A percentile compares a stretch with the other conserved stretches of the same genome.
Evolutionary conservation across 2,113 vertebrate species (phyloP).

Genomic region (Phylloscopus trochilus): DNA sequence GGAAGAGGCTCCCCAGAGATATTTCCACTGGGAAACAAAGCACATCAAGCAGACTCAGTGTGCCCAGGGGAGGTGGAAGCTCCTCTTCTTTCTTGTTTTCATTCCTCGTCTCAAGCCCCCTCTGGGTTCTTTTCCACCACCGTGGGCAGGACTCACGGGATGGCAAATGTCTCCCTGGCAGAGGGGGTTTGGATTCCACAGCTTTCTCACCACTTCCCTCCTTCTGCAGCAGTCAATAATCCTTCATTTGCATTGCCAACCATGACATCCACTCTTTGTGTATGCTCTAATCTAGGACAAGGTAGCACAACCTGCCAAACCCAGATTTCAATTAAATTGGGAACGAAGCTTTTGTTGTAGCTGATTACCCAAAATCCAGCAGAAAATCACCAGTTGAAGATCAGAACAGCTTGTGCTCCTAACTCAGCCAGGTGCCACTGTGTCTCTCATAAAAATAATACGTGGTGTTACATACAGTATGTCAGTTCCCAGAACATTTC

Average conservation of each 20-base stretch:
- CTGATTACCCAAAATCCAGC: background rate
- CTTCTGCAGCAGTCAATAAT: background rate
- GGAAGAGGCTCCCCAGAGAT: background rate
- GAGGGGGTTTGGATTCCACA: background rate
- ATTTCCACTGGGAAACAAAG: background rate
- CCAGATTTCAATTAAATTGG: background rate
- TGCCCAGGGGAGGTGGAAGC: background rate
- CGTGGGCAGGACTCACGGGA: accelerated
- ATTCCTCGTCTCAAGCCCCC: background rate
- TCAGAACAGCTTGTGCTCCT: background rate
- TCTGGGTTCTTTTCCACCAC: background rate
- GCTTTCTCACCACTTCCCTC: background rate
- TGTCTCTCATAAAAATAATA: background rate
- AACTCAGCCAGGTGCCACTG: background rate
- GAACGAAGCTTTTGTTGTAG: background rate
- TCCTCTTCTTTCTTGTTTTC: background rate
- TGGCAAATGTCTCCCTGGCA: background rate
- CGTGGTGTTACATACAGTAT: accelerated
- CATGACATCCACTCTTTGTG: background rate
- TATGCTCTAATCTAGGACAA: background rate
- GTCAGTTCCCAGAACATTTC: background rate
- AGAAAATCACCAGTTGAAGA: background rate
- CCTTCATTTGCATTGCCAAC: background rate
- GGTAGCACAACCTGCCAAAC: background rate
- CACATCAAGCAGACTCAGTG: background rate